Conservation (phyloP, 2,113 vertebrate genomes). For the Trinectes maculatus region DNA sequence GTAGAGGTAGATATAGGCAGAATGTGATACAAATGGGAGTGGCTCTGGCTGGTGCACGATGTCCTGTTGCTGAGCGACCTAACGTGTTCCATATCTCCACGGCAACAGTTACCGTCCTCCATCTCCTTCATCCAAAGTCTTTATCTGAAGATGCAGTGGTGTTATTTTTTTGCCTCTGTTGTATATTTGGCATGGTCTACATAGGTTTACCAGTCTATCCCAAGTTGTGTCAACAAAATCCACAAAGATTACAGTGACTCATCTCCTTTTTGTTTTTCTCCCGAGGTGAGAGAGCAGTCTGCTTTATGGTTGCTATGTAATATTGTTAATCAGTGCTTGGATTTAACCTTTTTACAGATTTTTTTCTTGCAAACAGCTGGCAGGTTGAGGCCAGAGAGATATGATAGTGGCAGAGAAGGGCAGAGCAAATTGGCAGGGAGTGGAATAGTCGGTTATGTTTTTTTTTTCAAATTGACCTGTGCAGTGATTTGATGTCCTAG, state of each 20-base stretch:
- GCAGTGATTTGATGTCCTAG: conserved; percentile 17
- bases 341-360: conserved; percentile 43
- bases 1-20: conserved; percentile 31
- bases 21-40: conserved; percentile 62
- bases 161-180: background rate
- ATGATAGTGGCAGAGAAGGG: conserved; percentile 22
- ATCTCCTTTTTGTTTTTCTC: conserved; percentile 17
- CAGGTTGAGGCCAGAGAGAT: conserved; percentile 18
- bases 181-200: background rate
- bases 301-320: conserved; percentile 8
- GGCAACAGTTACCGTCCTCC: conserved; percentile 79
- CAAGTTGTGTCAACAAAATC: conserved; percentile 7
- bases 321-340: conserved; percentile 31
- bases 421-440: background rate
- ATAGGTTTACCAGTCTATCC: background rate
- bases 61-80: conserved; percentile 81
- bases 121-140: conserved; percentile 65
- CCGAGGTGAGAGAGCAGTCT: background rate
- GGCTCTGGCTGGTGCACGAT: conserved; percentile 67
- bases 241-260: background rate
- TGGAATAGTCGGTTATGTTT: conserved; percentile 3
- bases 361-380: conserved; percentile 28
- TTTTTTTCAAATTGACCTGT: conserved; percentile 22
- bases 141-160: conserved; percentile 30
- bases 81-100: conserved; percentile 76